Conservation (phyloP, 92 coral and sea anemone genomes). For the Zoanthus gigantus region DNA sequence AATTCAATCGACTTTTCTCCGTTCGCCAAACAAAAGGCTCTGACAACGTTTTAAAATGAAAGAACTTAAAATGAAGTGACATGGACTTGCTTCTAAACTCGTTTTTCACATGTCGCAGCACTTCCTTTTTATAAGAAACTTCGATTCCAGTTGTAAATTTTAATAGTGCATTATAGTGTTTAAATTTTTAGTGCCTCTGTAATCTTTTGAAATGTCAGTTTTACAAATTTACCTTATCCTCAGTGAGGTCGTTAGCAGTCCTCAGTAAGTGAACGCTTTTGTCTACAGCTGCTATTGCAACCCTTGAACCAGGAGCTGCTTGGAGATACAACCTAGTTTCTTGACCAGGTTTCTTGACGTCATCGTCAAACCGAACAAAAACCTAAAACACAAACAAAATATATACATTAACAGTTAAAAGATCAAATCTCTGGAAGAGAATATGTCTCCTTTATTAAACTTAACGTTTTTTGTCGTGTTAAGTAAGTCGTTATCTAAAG, state of each 20-base stretch:
- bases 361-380: slow-evolving; percentile 65
- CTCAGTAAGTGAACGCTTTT: slow-evolving; percentile 87
- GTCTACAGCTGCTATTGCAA: slow-evolving; percentile 94
- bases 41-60: neutral
- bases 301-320: slow-evolving; percentile 92
- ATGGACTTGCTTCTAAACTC: neutral
- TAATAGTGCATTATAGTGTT: no score
- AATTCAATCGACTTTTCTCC: neutral
- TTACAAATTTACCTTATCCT: slow-evolving; percentile 45
- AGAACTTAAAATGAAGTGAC: neutral
- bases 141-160: no score
- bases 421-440: neutral
- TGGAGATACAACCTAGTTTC: slow-evolving; percentile 71
- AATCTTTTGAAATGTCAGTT: no score
- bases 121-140: no score
- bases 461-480: no score
- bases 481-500: no score
- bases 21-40: neutral
- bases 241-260: slow-evolving; percentile 81
- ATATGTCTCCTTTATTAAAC: neutral
- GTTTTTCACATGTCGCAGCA: no score
- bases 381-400: neutral
- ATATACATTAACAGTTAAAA: no score
- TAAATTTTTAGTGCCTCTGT: no score
- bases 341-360: slow-evolving; percentile 89